phyloP scores from a whole-genome alignment of 2,888 invertebrate species.

The Callimorpha dominula region DNA sequence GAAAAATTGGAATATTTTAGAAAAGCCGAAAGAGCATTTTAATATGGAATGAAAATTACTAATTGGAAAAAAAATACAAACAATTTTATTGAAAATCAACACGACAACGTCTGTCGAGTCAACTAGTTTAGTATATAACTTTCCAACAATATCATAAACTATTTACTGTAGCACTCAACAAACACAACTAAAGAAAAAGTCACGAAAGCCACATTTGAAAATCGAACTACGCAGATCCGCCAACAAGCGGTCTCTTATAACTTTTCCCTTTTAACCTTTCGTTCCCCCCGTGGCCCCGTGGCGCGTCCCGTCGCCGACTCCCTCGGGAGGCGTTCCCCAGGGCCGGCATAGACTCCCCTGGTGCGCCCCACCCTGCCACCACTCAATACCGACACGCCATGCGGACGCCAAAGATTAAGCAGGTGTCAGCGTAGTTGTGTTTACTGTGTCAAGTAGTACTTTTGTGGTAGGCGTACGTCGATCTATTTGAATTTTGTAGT shows the following conservation, averaged over 20 bases:
- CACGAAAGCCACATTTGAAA: constrained; percentile 73
- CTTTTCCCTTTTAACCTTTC: constrained; percentile 87
- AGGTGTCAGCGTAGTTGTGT: constrained; percentile 45
- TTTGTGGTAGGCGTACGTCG: constrained; percentile 14
- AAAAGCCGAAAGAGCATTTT: background rate
- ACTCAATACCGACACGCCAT: constrained; percentile 86
- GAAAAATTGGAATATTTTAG: background rate
- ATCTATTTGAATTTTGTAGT: background rate
- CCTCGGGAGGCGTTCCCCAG: constrained; percentile 87
- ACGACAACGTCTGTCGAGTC: background rate
- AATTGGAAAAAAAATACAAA: background rate
- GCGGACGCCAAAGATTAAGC: constrained; percentile 80
- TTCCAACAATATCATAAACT: constrained; percentile 9
- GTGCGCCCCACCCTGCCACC: constrained; percentile 78
- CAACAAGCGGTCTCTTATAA: constrained; percentile 86
- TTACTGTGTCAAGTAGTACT: constrained; percentile 35
- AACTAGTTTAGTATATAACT: background rate
- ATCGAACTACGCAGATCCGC: constrained; percentile 81
- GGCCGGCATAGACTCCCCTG: constrained; percentile 80
- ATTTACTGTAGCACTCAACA: constrained; percentile 8
- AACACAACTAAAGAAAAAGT: constrained; percentile 44
- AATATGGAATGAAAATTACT: background rate
- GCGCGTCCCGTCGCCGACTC: constrained; percentile 62
- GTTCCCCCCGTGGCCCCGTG: constrained; percentile 62
- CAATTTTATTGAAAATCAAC: background rate